Percentiles rank a stretch among this genome's conserved stretches.
Conservation (phyloP, 2,888 invertebrate species). For the Acanthosepion esculentum region DNA sequence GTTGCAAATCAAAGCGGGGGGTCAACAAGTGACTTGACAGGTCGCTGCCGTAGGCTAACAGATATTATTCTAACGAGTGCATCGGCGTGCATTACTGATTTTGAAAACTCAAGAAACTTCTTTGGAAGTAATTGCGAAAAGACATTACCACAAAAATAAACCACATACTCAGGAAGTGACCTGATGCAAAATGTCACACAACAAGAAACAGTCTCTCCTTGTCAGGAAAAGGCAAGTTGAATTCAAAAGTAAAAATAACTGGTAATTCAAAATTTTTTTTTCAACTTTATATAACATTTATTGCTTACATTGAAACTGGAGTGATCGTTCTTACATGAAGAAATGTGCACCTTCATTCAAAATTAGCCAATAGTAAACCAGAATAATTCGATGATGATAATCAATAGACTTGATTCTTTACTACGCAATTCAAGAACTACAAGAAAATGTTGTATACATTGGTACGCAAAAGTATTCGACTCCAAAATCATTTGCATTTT, state of each 20-base stretch:
- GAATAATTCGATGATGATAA: not conserved
- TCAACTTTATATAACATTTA: not conserved
- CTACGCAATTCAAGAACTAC: too few relatives aligned
- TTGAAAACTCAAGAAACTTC: not conserved
- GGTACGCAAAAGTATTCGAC: too few relatives aligned
- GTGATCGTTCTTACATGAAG: not conserved
- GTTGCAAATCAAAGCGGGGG: not conserved
- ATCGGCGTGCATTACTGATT: not conserved
- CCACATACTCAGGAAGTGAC: not conserved
- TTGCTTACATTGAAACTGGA: not conserved
- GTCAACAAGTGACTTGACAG: not conserved
- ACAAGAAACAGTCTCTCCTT: not conserved
- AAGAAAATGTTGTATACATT: too few relatives aligned
- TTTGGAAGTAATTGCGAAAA: not conserved
- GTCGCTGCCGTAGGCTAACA: not conserved
- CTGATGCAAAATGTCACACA: not conserved
- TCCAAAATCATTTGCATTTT: too few relatives aligned
- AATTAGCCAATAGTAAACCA: not conserved
- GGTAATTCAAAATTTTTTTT: not conserved
- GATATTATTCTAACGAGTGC: not conserved
- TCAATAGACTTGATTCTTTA: not conserved
- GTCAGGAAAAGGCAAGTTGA: not conserved
- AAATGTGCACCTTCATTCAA: not conserved
- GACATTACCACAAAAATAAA: not conserved
- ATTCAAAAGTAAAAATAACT: not conserved